Evolutionary conservation across 2,888 invertebrate species (phyloP).

Genomic region (Phragmatobia fuliginosa): DNA sequence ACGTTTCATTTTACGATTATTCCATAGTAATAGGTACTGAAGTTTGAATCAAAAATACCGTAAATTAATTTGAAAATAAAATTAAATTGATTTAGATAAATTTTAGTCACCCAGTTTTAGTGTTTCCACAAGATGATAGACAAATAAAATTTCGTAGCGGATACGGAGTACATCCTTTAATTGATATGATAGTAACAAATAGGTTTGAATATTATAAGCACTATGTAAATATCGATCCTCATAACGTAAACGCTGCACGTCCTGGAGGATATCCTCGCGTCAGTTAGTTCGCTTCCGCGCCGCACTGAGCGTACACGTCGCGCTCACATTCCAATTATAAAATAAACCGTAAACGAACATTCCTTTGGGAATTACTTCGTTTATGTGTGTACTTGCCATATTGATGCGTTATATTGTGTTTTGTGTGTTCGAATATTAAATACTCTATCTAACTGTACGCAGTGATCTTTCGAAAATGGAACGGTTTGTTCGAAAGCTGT

Average conservation of each 20-base stretch:
- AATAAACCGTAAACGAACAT: conserved; percentile 63
- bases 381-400: conserved; percentile 58
- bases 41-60: background rate
- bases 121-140: too few relatives aligned
- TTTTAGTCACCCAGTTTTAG: background rate
- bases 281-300: conserved; percentile 80
- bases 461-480: conserved; percentile 27
- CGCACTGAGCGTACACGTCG: conserved; percentile 78
- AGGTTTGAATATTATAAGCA: conserved; percentile 80
- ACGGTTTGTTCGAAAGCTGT: conserved; percentile 34
- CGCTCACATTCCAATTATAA: conserved; percentile 67
- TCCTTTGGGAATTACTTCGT: conserved; percentile 49
- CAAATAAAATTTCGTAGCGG: conserved; percentile 18
- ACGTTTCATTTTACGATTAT: background rate
- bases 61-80: background rate
- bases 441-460: conserved; percentile 2
- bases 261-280: conserved; percentile 80
- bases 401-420: conserved; percentile 33
- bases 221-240: conserved; percentile 85
- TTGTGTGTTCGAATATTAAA: conserved; percentile 26
- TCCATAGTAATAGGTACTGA: background rate
- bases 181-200: conserved; percentile 57
- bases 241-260: conserved; percentile 77
- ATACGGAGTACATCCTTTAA: conserved; percentile 42
- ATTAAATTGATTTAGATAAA: background rate